Evolutionary conservation across 2,888 invertebrate species (phyloP).

Genomic region (Petrolisthes manimaculis): DNA sequence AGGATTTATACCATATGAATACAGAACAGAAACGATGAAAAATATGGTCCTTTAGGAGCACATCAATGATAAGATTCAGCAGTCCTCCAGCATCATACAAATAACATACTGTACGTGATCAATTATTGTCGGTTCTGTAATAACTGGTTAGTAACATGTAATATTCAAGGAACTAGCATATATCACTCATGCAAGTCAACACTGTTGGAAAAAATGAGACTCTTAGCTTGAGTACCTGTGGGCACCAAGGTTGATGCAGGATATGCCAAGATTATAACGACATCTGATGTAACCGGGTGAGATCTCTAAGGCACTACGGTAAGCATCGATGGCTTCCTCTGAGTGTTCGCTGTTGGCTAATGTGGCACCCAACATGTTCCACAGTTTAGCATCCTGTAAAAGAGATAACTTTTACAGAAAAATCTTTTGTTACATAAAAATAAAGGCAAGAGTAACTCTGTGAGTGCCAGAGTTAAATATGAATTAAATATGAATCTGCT

Average conservation of each 20-base stretch:
- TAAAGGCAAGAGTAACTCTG: neutral
- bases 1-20: too few species aligned
- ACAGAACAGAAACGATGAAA: too few species aligned
- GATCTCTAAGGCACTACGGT: conserved; percentile 88
- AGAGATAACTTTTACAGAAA: neutral
- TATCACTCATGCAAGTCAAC: too few species aligned
- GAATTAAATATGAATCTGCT: neutral
- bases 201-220: too few species aligned
- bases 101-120: too few species aligned
- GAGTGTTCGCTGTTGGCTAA: conserved; percentile 91
- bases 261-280: conserved; percentile 96
- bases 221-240: conserved; percentile 74
- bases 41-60: too few species aligned
- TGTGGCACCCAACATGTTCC: conserved; percentile 98
- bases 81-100: too few species aligned
- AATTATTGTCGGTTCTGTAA: too few species aligned
- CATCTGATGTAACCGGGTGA: conserved; percentile 97
- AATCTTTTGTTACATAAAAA: neutral
- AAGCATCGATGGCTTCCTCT: conserved; percentile 96
- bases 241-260: conserved; percentile 94
- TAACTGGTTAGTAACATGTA: too few species aligned
- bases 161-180: too few species aligned
- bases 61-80: too few species aligned
- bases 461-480: neutral
- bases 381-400: conserved; percentile 86